Evolutionary conservation across 2,113 vertebrate species (phyloP).

Genomic region (Lates calcarifer): DNA sequence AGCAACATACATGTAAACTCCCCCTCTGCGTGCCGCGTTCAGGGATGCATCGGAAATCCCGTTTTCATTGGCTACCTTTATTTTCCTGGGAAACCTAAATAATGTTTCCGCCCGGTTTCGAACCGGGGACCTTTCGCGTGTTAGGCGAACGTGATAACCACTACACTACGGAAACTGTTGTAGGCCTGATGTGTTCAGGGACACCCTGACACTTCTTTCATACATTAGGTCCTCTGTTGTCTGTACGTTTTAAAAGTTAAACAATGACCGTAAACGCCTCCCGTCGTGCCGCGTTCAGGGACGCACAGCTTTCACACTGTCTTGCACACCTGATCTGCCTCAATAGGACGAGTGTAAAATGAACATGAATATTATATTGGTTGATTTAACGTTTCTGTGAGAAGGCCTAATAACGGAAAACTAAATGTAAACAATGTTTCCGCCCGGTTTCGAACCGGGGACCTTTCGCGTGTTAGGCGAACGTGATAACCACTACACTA

Average conservation of each 20-base stretch:
- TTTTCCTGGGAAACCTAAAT: too few species aligned
- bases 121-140: slow-evolving; percentile 96
- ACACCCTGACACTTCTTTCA: too few species aligned
- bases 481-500: slow-evolving; percentile 98
- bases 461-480: slow-evolving; percentile 95
- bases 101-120: slow-evolving; percentile 94
- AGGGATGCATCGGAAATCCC: neutral
- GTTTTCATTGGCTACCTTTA: neutral
- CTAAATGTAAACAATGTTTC: slow-evolving; percentile 79
- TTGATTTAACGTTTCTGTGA: too few species aligned
- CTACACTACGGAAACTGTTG: slow-evolving; percentile 94
- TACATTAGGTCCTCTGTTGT: too few species aligned
- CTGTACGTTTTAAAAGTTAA: too few species aligned
- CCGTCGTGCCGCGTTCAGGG: too few species aligned
- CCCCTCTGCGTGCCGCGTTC: neutral
- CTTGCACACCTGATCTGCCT: too few species aligned
- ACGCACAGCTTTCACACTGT: too few species aligned
- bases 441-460: slow-evolving; percentile 93
- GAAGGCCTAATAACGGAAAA: too few species aligned
- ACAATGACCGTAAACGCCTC: too few species aligned
- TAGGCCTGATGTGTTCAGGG: too few species aligned
- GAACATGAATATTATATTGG: neutral
- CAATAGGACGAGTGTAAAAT: too few species aligned
- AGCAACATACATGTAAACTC: accelerated
- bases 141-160: slow-evolving; percentile 96